phyloP scores from a whole-genome alignment of 2,888 invertebrate genomes.

The Achlya flavicornis region DNA sequence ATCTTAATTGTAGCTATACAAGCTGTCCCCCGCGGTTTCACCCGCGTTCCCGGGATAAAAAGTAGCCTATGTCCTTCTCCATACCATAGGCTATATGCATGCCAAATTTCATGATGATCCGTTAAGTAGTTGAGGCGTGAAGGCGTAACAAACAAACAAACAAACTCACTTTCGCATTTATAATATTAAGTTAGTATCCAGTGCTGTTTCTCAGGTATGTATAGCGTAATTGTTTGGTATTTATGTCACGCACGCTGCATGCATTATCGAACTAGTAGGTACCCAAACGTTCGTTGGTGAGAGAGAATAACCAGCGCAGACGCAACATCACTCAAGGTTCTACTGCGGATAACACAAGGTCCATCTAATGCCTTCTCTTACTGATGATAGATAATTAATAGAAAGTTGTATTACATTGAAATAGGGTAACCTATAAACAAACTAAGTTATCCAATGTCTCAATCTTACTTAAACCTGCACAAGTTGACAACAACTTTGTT shows the following conservation, averaged over 20 bases:
- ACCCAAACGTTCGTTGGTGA: conserved; percentile 21
- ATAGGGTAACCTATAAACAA: conserved; percentile 23
- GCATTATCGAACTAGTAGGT: conserved; percentile 26
- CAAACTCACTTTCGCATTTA: too few species aligned
- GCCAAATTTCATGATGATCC: too few species aligned
- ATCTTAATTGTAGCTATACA: not conserved
- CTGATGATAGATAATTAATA: conserved; percentile 55
- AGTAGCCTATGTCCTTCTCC: too few species aligned
- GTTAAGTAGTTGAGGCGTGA: too few species aligned
- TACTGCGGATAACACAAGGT: conserved; percentile 63
- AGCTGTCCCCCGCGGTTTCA: too few species aligned
- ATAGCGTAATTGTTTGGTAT: conserved; percentile 29
- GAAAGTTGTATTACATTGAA: conserved; percentile 55
- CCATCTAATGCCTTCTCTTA: conserved; percentile 70
- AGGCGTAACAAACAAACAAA: too few species aligned
- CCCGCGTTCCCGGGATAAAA: too few species aligned
- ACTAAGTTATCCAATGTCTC: conserved; percentile 15
- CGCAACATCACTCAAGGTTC: conserved; percentile 63
- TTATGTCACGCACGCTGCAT: conserved; percentile 38
- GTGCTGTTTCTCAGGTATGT: not conserved
- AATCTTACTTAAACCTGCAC: not conserved
- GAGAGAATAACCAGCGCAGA: conserved; percentile 41
- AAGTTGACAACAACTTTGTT: conserved; percentile 10
- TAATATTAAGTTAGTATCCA: too few species aligned
- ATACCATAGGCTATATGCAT: too few species aligned